These are phyloP conservation scores for Drosophila testacea DNA, from an alignment of 2,888 invertebrate species.

Conservation along the genomic window DNA sequence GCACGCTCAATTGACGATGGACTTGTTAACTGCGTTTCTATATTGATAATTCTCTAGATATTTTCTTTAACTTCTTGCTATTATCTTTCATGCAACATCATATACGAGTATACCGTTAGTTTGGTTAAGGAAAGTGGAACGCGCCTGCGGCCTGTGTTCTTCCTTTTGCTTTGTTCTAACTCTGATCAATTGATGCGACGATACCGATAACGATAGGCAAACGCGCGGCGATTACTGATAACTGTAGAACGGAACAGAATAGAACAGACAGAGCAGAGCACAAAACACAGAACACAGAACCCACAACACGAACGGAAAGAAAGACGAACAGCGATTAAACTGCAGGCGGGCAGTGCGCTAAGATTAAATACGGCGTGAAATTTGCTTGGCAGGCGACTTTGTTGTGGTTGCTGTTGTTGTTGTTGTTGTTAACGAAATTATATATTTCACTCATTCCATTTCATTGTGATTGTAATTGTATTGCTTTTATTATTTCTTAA, in stretches of 20 bases:
- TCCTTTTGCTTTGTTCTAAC: conserved; percentile 12
- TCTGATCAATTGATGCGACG: conserved; percentile 22
- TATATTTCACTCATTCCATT: conserved; percentile 79
- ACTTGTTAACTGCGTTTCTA: conserved; percentile 8
- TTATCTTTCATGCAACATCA: conserved; percentile 12
- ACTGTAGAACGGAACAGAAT: conserved; percentile 32
- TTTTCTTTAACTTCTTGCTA: background rate
- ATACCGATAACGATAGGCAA: conserved; percentile 38
- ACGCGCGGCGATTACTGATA: conserved; percentile 40
- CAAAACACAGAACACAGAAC: conserved; percentile 50
- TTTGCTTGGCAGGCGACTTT: conserved; percentile 70
- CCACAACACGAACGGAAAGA: conserved; percentile 78
- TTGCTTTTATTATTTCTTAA: conserved; percentile 74
- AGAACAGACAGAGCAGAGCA: conserved; percentile 21
- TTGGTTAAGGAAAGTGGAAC: background rate
- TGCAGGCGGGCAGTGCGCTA: conserved; percentile 77
- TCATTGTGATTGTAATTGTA: conserved; percentile 68
- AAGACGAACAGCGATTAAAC: conserved; percentile 83
- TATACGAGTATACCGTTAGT: conserved; percentile 15
- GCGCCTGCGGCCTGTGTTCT: conserved; percentile 41
- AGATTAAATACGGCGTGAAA: conserved; percentile 83
- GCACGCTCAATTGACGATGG: conserved; percentile 8
- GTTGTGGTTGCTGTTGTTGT: conserved; percentile 45
- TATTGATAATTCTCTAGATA: background rate
- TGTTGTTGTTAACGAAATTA: conserved; percentile 62